Conservation (phyloP, 2,888 invertebrate species). For the Thymelicus acteon region DNA sequence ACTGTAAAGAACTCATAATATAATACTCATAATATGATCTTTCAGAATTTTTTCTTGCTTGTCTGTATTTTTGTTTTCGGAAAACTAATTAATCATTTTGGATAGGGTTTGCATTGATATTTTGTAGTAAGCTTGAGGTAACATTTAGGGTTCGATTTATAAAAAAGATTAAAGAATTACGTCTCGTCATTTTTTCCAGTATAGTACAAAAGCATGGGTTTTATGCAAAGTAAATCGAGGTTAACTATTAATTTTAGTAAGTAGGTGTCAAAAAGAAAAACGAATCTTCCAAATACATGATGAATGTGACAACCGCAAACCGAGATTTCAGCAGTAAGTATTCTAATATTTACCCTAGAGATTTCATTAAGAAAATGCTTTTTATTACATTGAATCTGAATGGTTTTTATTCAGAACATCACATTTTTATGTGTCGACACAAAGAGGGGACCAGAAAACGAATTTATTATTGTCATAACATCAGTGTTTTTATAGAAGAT, state of each 20-base stretch:
- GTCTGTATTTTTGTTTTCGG: too few species aligned
- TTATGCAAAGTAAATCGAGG: neutral
- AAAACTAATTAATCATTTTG: too few species aligned
- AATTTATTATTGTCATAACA: slow-evolving; percentile 64
- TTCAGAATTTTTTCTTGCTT: too few species aligned
- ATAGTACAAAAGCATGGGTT: too few species aligned
- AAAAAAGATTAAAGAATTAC: too few species aligned
- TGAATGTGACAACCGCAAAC: slow-evolving; percentile 10
- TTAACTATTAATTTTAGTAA: too few species aligned
- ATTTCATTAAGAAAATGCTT: slow-evolving; percentile 45
- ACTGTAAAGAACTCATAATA: too few species aligned
- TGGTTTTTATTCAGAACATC: slow-evolving; percentile 57
- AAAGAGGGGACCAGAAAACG: slow-evolving; percentile 52
- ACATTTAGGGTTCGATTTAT: too few species aligned
- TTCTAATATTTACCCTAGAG: slow-evolving; percentile 32
- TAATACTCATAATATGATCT: too few species aligned
- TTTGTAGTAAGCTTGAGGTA: too few species aligned
- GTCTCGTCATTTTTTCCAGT: too few species aligned
- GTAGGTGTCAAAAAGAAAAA: neutral
- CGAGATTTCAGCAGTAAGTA: slow-evolving; percentile 19
- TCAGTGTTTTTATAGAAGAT: slow-evolving; percentile 61
- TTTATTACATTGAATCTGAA: slow-evolving; percentile 48
- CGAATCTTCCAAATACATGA: slow-evolving; percentile 5
- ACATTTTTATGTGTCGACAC: slow-evolving; percentile 55
- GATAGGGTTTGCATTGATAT: too few species aligned